phyloP scores from a whole-genome alignment of 2,113 vertebrate species.

The Mobula birostris region DNA sequence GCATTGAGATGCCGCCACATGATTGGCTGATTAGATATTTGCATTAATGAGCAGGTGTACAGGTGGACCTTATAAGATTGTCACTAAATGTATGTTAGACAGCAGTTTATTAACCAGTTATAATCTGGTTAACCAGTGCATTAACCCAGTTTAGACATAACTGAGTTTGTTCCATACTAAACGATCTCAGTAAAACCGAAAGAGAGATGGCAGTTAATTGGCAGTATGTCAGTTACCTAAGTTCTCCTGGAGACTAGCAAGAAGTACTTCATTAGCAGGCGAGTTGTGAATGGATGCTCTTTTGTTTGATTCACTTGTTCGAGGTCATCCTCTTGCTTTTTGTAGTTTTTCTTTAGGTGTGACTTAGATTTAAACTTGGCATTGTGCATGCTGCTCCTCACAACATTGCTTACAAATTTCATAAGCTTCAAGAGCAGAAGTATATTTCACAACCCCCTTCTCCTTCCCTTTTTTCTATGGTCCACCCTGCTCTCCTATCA shows the following conservation, averaged over 20 bases:
- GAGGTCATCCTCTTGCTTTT: not conserved
- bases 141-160: not conserved
- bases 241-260: not conserved
- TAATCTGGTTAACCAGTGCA: not conserved
- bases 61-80: no score
- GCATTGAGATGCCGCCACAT: no score
- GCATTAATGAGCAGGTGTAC: no score
- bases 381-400: no score
- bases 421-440: not conserved
- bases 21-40: no score
- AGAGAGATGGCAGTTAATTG: not conserved
- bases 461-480: no score
- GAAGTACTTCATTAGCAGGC: not conserved
- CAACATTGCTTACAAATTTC: not conserved
- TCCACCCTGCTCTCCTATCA: no score
- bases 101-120: not conserved
- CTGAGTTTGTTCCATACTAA: not conserved
- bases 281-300: not conserved
- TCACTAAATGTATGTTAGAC: not conserved
- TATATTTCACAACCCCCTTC: no score
- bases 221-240: not conserved
- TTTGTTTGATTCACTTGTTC: not conserved
- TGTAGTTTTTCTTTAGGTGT: not conserved
- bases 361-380: not conserved
- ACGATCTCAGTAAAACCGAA: not conserved